Base-by-base conservation (phyloP, 2,113 vertebrate genomes). In the Hypocryptadius cinnamomeus region DNA sequence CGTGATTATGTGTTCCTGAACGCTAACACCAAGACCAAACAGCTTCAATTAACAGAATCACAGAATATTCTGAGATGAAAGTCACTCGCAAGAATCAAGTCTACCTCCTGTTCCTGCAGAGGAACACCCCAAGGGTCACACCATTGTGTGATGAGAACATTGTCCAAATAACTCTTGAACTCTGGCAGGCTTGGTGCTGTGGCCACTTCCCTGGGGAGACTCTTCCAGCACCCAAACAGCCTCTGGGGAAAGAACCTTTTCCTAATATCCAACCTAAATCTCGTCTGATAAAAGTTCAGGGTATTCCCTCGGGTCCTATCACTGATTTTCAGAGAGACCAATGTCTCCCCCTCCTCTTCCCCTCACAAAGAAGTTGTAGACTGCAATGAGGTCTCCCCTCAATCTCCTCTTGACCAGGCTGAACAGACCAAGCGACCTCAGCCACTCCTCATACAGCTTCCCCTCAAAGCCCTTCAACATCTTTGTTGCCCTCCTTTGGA, bases 361-460 rank as follows among this genome's bases (percentile, higher is more conserved):
- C 18, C 20, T 77, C 44, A 15, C 0, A 1, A 69, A 27, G 18
- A 68, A 51, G 11, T 6, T 68, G 22, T 1, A 44, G 15, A 60
- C 33, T 28, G 9, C 18, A 33, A 8, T 45, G 72, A 44, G 4
- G 4, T 37, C 14, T 60, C 27, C 10, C 9, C 10, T 86, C 27
- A 51, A 2, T 37, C 44, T 31, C 7, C 5, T 74, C 4, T 25
- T 24, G 19, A 22, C 22, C 11, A 37, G 27, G 11, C 14, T 28
- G 9, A 60, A 51, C 21, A 51, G 31, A 31, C 2, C 17, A 33
- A 60, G 11, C 0, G 3, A 37, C 14, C 33, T 44, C 53, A 51
- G 9, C 4, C 2, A 1, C 17, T 59, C 13, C 21, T 50, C 11
- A 7, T 15, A 17, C 0, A 1, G 7, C 3, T 51, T 59, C 9